A percentile compares a stretch with the other conserved stretches of the same genome.
phyloP scores from a whole-genome alignment of 2,888 invertebrate species.

The Andrena praecox region DNA sequence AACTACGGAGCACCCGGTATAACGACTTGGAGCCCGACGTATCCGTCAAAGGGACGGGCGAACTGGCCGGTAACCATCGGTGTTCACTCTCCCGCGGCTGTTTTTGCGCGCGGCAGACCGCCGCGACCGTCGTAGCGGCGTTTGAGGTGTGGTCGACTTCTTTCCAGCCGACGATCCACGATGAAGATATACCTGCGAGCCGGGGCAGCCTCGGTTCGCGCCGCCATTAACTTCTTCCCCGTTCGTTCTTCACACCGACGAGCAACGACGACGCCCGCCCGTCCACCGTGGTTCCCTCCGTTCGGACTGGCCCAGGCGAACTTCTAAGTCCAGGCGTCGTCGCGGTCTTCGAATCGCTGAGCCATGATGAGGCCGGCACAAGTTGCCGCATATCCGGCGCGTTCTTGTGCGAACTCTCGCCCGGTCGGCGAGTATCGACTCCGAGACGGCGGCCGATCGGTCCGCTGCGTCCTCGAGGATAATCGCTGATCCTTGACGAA shows the following conservation, averaged over 20 bases:
- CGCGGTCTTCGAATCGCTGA: conserved; percentile 61
- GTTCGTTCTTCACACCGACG: conserved; percentile 7
- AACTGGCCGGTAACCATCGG: conserved; percentile 19
- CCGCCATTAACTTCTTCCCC: conserved; percentile 35
- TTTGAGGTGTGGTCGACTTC: conserved; percentile 62
- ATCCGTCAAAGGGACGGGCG: conserved; percentile 47
- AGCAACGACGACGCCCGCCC: neutral
- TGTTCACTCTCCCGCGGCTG: conserved; percentile 14
- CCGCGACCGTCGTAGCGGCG: conserved; percentile 16
- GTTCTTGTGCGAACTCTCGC: conserved; percentile 46
- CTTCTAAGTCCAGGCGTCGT: conserved; percentile 19
- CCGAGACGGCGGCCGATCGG: neutral
- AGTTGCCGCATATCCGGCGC: conserved; percentile 47
- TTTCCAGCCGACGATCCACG: conserved; percentile 54
- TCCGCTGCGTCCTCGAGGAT: neutral
- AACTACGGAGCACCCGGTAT: conserved; percentile 20
- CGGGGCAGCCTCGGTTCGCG: conserved; percentile 39
- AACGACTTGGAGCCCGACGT: conserved; percentile 44
- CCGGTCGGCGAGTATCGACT: neutral
- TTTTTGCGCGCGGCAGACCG: conserved; percentile 47
- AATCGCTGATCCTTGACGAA: conserved; percentile 34
- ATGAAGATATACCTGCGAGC: conserved; percentile 48
- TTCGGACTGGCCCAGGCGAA: neutral
- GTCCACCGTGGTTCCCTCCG: neutral
- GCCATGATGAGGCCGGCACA: conserved; percentile 51